These are phyloP conservation scores for Mesaphorura yosii DNA, from an alignment of 1,140 invertebrate species.

Conservation along the genomic window DNA sequence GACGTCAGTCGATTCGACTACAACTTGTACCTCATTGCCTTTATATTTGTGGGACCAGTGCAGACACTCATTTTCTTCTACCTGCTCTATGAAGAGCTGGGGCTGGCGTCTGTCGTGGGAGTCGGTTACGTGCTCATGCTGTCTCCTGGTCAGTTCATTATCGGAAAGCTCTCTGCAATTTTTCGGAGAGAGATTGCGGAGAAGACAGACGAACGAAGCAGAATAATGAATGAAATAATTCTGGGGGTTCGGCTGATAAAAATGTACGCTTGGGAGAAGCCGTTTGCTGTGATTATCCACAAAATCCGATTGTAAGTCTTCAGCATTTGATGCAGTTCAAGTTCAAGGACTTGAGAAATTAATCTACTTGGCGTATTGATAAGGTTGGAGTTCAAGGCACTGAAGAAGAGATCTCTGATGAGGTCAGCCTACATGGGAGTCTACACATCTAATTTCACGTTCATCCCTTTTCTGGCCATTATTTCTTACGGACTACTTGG, in stretches of 20 bases:
- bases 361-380: too few relatives aligned
- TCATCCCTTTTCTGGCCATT: too few relatives aligned
- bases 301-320: slow-evolving; percentile 16
- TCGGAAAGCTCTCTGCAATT: slow-evolving; percentile 56
- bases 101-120: slow-evolving; percentile 38
- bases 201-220: slow-evolving; percentile 56
- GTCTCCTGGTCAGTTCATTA: slow-evolving; percentile 44
- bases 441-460: too few relatives aligned
- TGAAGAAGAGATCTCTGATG: too few relatives aligned
- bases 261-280: slow-evolving; percentile 27
- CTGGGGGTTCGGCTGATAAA: slow-evolving; percentile 20
- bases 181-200: slow-evolving; percentile 52
- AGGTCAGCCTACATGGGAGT: too few relatives aligned
- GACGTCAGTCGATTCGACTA: slow-evolving; percentile 36
- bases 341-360: too few relatives aligned
- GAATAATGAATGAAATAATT: slow-evolving; percentile 20
- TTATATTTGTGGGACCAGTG: too few relatives aligned
- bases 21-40: slow-evolving; percentile 38
- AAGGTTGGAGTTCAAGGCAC: too few relatives aligned
- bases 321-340: too few relatives aligned
- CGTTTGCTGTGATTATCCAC: slow-evolving; percentile 15
- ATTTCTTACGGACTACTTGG: too few relatives aligned
- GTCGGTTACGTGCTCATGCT: slow-evolving; percentile 40
- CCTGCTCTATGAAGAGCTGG: slow-evolving; percentile 36
- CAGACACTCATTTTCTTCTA: slow-evolving; percentile 39